Evolutionary conservation across 1,140 invertebrate genomes (phyloP).

Genomic region (Drosophila tristis): DNA sequence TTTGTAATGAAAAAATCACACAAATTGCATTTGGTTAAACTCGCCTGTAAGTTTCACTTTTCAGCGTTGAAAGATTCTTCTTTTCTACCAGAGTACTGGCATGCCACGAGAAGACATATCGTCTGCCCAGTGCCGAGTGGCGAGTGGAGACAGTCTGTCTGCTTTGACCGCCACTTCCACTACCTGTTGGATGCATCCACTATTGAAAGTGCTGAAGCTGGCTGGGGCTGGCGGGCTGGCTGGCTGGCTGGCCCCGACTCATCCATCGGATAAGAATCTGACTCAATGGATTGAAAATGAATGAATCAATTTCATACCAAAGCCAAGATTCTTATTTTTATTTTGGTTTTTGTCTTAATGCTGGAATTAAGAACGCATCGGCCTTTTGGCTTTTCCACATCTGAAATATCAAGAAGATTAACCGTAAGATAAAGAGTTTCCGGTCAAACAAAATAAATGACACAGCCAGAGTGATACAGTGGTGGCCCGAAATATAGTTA

Average conservation of each 20-base stretch:
- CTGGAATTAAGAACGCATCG: slow-evolving; percentile 66
- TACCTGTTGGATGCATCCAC: slow-evolving; percentile 41
- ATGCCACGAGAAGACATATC: background rate
- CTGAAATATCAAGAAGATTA: slow-evolving; percentile 74
- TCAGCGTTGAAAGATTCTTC: too few relatives aligned
- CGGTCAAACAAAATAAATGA: slow-evolving; percentile 69
- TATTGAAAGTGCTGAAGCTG: slow-evolving; percentile 32
- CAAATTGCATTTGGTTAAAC: too few relatives aligned
- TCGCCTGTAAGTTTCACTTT: too few relatives aligned
- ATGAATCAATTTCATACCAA: slow-evolving; percentile 66
- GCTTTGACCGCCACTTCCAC: slow-evolving; percentile 9
- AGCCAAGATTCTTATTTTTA: slow-evolving; percentile 34
- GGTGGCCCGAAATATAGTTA: slow-evolving; percentile 17
- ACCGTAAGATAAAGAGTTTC: slow-evolving; percentile 74
- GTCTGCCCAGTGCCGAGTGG: background rate
- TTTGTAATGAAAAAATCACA: too few relatives aligned
- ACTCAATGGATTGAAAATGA: slow-evolving; percentile 63
- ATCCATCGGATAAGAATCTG: slow-evolving; percentile 48
- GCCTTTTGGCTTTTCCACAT: slow-evolving; percentile 59
- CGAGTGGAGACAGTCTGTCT: slow-evolving; percentile 63
- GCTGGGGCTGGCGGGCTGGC: background rate
- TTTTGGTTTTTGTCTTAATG: slow-evolving; percentile 54
- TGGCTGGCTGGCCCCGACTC: slow-evolving; percentile 11
- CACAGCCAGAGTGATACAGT: slow-evolving; percentile 51
- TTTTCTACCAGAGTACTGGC: too few relatives aligned